Base-by-base conservation (phyloP, 1,140 invertebrate genomes). In the Lepidurus packardi region DNA sequence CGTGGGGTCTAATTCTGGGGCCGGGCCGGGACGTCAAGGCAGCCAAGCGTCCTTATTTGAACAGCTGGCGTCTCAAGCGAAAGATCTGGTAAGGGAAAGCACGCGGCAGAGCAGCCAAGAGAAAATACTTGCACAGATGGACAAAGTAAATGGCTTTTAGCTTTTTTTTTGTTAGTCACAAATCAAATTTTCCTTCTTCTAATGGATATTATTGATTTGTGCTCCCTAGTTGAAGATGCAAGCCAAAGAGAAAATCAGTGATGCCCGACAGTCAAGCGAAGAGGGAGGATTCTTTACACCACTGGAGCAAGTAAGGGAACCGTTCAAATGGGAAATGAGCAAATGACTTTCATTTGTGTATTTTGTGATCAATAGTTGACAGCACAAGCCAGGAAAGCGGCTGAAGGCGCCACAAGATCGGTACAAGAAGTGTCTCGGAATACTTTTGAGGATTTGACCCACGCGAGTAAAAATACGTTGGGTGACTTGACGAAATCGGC, bases 401-500 rank as follows among this genome's bases (percentile, higher is more conserved):
- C 94, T 0, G 93, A 92, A 80, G 94, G 94, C 85, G 94, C 94
- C 6, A 90, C 90, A 0, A 93, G 93, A 82, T 92, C 90, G 74
- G 89, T 93, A 25, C 91, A 92, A 78, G 92, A 92, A 82, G 92
- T 89, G 7, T 92, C 92, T 0, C 94, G 95, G 83, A 91, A 90
- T 77, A 94, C 94, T 0, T 82, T 94, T 24, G 93, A 95, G 85
- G 93, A 93, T 0, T 94, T 93, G 80, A 95, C 94, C 84, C 93
- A 81, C 90, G 93, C 93, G 0, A 94, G 93, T 82, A 94, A 94
- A 84, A 94, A 93, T 81, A 94, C 93, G 0, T 86, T 95, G 1
- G 93, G 92, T 10, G 94, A 95, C 84, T 86, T 95, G n/a, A 96
- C 94, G 0, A 96, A 96, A 84, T 93, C 92, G 83, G 94, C 94